These are phyloP conservation scores for Radopholus similis DNA, from an alignment of 1,140 invertebrate genomes.

Conservation along the genomic window DNA sequence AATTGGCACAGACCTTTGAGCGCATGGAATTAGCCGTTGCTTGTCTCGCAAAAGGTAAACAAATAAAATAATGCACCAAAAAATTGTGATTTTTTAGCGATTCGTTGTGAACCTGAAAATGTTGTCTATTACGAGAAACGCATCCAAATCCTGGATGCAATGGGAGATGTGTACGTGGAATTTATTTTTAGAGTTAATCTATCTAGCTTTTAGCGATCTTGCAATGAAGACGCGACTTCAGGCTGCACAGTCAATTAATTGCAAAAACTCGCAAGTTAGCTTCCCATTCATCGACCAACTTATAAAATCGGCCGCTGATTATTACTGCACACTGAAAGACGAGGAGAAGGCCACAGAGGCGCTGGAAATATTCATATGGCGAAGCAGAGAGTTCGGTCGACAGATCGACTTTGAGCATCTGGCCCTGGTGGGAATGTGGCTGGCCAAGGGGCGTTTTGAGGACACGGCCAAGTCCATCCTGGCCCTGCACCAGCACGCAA, in stretches of 20 bases:
- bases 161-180: no score
- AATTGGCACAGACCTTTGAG: conserved; percentile 38
- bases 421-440: conserved; percentile 41
- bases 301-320: conserved; percentile 50
- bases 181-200: no score
- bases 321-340: conserved; percentile 51
- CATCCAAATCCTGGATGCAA: conserved; percentile 49
- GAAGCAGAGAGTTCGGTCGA: conserved; percentile 44
- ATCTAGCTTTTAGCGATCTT: no score
- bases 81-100: conserved; percentile 38
- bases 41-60: conserved; percentile 50
- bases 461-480: conserved; percentile 48
- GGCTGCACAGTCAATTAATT: conserved; percentile 46
- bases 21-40: conserved; percentile 49
- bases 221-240: conserved; percentile 54
- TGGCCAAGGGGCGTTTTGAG: conserved; percentile 29
- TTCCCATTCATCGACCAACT: conserved; percentile 51
- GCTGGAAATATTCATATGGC: conserved; percentile 47
- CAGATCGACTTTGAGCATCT: conserved; percentile 35
- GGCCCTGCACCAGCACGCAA: conserved; percentile 32
- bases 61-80: conserved; percentile 7
- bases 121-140: conserved; percentile 56
- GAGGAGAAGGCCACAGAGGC: conserved; percentile 55
- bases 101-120: conserved; percentile 43
- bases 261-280: conserved; percentile 34